These are phyloP conservation scores for Odontocolon sp. DNA, from an alignment of 2,888 invertebrate species.

Conservation along the genomic window DNA sequence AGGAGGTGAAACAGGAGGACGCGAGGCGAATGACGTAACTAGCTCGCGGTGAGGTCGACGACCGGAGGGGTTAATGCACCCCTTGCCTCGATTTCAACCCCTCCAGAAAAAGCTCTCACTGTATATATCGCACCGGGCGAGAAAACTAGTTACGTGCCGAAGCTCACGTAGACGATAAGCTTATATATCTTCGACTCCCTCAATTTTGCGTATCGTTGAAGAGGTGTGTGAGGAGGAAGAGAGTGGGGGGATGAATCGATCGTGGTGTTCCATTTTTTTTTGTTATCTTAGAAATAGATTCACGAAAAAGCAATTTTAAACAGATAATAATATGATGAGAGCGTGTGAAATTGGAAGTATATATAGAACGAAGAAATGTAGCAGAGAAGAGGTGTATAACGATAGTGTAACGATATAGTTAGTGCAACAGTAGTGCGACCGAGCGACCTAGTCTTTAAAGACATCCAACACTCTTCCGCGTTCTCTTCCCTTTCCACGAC, in stretches of 20 bases:
- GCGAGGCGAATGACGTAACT: conserved; percentile 75
- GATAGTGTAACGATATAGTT: conserved; percentile 58
- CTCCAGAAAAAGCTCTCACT: conserved; percentile 67
- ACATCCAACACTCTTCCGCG: conserved; percentile 78
- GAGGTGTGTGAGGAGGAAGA: not conserved
- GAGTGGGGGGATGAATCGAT: no score
- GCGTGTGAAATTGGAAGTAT: not conserved
- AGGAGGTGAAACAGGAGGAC: conserved; percentile 12
- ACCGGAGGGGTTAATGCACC: conserved; percentile 79
- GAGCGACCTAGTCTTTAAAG: conserved; percentile 80
- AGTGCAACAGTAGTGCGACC: conserved; percentile 79
- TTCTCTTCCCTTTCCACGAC: conserved; percentile 79
- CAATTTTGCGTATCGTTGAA: conserved; percentile 22
- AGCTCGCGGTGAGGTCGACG: conserved; percentile 76
- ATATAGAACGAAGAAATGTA: conserved; percentile 23
- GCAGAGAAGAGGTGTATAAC: conserved; percentile 23
- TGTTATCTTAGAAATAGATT: not conserved
- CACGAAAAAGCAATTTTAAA: not conserved
- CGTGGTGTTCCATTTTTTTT: conserved; percentile 5
- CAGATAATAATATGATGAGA: not conserved
- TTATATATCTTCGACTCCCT: not conserved
- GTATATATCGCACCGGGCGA: conserved; percentile 7
- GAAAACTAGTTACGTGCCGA: conserved; percentile 11
- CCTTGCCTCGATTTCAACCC: conserved; percentile 72
- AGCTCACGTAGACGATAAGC: conserved; percentile 44